Percentiles rank a stretch among this genome's conserved stretches.
These are phyloP conservation scores for Grammomys dolichurus DNA, from an alignment of 2,113 vertebrate species.

Conservation along the genomic window DNA sequence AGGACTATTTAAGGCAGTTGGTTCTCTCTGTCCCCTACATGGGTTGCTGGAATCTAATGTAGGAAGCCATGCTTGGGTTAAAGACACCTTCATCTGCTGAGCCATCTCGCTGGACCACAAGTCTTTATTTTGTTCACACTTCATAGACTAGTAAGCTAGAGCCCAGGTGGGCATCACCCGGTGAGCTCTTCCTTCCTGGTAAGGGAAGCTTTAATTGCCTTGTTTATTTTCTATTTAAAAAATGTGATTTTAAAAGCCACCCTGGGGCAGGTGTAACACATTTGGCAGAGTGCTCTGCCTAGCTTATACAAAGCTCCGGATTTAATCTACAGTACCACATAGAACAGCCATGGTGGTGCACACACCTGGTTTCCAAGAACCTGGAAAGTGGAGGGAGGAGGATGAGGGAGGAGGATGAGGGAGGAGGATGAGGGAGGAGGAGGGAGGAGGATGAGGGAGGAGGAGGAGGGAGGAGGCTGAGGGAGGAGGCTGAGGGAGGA, in stretches of 20 bases:
- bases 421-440: too few species aligned
- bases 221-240: slow-evolving; percentile 31
- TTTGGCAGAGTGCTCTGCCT: background rate
- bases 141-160: slow-evolving; percentile 38
- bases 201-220: background rate
- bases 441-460: too few species aligned
- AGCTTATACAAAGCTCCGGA: background rate
- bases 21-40: background rate
- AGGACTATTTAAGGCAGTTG: background rate
- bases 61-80: background rate
- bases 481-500: too few species aligned
- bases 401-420: too few species aligned
- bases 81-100: background rate
- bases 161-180: background rate
- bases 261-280: background rate
- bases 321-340: background rate
- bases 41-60: background rate
- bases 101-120: background rate
- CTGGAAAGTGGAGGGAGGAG: too few species aligned
- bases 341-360: background rate
- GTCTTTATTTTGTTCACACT: background rate
- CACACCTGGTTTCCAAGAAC: background rate
- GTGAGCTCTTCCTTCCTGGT: background rate
- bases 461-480: too few species aligned
- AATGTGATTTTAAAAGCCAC: background rate